Conservation (phyloP, 2,888 invertebrate species). For the Leptogaster cylindrica region DNA sequence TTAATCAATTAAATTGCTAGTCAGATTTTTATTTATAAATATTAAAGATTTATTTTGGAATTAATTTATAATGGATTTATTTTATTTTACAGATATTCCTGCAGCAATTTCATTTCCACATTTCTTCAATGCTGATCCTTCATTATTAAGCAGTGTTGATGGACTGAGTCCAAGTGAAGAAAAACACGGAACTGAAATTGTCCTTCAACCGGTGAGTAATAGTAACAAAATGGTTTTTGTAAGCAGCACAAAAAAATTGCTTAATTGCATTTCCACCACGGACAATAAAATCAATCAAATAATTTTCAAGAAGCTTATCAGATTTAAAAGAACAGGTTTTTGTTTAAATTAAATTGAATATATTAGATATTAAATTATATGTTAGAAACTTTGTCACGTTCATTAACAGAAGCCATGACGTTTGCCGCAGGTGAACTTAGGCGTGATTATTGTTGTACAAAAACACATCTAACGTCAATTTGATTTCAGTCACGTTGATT, state of each 20-base stretch:
- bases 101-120: slow-evolving; percentile 77
- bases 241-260: background rate
- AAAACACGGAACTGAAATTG: slow-evolving; percentile 64
- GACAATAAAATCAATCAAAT: background rate
- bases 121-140: slow-evolving; percentile 71
- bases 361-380: too few species aligned
- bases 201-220: slow-evolving; percentile 73
- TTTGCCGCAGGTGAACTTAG: too few species aligned
- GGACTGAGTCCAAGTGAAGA: slow-evolving; percentile 69
- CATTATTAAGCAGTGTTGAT: slow-evolving; percentile 65
- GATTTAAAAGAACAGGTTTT: too few species aligned
- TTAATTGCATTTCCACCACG: background rate
- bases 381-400: too few species aligned
- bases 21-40: background rate
- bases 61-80: slow-evolving; percentile 1
- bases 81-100: slow-evolving; percentile 67
- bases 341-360: too few species aligned
- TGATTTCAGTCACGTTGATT: too few species aligned
- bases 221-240: background rate
- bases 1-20: too few species aligned
- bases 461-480: too few species aligned
- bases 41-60: background rate
- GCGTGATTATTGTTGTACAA: too few species aligned
- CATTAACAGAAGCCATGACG: too few species aligned
- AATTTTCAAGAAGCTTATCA: too few species aligned